A percentile compares a stretch with the other conserved stretches of the same genome.
Evolutionary conservation across 2,888 invertebrate species (phyloP).

Genomic region (Mimachlamys varia): DNA sequence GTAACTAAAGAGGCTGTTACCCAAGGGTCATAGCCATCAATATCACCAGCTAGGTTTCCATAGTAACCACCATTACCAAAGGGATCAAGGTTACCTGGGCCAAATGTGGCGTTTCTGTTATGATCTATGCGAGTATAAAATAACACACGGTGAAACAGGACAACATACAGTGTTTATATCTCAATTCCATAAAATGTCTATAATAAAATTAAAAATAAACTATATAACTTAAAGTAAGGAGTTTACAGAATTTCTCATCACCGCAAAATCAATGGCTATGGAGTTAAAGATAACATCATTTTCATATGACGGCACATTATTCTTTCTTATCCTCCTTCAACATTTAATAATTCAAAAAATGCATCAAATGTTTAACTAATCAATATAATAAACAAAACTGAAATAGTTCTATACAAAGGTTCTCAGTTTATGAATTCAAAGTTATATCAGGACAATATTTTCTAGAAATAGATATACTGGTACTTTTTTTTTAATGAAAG

Average conservation of each 20-base stretch:
- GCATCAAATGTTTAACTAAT: no score
- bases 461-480: no score
- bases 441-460: no score
- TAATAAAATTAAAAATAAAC: no score
- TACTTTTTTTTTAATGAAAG: no score
- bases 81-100: background rate
- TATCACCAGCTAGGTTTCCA: no score
- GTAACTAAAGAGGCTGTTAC: background rate
- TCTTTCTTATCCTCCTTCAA: background rate
- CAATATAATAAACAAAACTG: no score
- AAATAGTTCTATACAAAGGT: no score
- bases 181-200: no score
- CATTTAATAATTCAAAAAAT: background rate
- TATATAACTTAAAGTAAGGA: background rate
- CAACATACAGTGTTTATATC: conserved; percentile 10
- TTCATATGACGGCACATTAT: background rate
- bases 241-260: no score
- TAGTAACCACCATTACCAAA: conserved; percentile 3
- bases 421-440: background rate
- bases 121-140: background rate
- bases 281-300: background rate
- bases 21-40: no score
- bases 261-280: no score
- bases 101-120: conserved; percentile 20
- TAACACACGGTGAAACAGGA: background rate